Base-by-base conservation (phyloP, 2,113 vertebrate species). In the Chaetorhynchus papuensis region DNA sequence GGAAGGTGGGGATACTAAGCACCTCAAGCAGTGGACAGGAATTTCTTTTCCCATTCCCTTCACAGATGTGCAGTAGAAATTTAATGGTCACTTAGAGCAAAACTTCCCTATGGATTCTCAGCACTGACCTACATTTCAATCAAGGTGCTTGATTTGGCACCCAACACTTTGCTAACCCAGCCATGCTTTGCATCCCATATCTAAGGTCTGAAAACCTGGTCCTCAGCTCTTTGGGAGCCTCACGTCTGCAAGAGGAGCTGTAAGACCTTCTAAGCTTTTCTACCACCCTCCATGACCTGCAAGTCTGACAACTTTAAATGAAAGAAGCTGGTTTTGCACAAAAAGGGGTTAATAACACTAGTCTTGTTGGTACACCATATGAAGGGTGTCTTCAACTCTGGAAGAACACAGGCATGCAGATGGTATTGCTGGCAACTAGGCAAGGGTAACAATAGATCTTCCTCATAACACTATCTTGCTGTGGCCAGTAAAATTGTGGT, bases 231-330 rank as follows among this genome's bases (percentile, higher is more conserved):
- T 39, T 31, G 53, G 11, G 6, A 44, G 27, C n/a, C 27, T 47
- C 41, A 60, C 6, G 28, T 71, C 56, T 54, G 23, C 33, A 50
- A 70, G 42, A 37, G 14, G 14, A 59, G 13, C 23, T 45, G 11
- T 35, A 39, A 69, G 41, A 64, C 11, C 22, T 30, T n/a, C 19
- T 11, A 30, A 90, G 41, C 11, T 68, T 47, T 37, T 18, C 33
- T n/a, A 35, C 8, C 8, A 2, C 23, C 42, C 11, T 72, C 11
- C 37, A 9, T 0, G 0, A 14, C 23, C 23, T 49, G 65, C 64
- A 49, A 22, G 30, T 18, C 30, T 13, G n/a, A 83, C 33, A 71
- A 13, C 15, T 68, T 86, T 28, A 47, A 66, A 71, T 3, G 4
- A 66, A 90, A 78, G 27, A 49, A 24, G 19, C 27, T 26, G 2